Evolutionary conservation across 2,113 vertebrate species (phyloP), one percentile per base, ranked within the genome.

Genomic region (Egretta garzetta): DNA sequence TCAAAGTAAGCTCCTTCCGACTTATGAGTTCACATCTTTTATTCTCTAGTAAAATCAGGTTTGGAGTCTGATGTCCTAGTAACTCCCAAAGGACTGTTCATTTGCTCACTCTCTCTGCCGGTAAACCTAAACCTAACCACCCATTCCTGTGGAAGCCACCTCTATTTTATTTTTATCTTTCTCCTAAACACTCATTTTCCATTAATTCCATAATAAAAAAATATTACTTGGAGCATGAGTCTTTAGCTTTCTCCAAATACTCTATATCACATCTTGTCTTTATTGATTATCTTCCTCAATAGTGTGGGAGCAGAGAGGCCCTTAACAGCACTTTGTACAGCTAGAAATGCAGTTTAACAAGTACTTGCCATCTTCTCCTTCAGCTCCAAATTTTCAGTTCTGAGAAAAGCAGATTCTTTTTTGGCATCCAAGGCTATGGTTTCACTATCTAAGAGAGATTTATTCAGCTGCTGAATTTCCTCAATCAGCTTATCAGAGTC

Each of bases 351-450:
- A 63, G 43, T 50, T 80, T 20, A 77, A 76, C 12, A 28, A 71
- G 55, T 90, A 95, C 97, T 97, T 85, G 98, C 99, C 90, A 99
- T 98, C 67, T 94, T 98, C 81, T 99, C 98, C 86, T 98, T 99
- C n/a, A 99, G 96, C 18, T 98, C 96, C 6, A 98, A 81, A 68
- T 99, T 99, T 88, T 98, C 98, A 90, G 97, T 99, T 79, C 98
- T 98, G 64, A 99, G 98, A 93, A 99, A 95, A 39, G 99, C 98
- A 98, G 99, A 99, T 71, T 99, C 98, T 92, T 98, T 99, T 97
- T 98, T 99, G 24, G 99, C 98, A 90, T 99, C 99, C 72, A 98
- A 96, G 58, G 98, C 98, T 94, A 99, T 35, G 1, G 94, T 84
- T 98, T 99, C 99, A 4, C 99, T 98, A 58, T 99, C 99, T 45